Base-by-base conservation (phyloP, 1,140 invertebrate species). In the Conopomorpha cramerella region DNA sequence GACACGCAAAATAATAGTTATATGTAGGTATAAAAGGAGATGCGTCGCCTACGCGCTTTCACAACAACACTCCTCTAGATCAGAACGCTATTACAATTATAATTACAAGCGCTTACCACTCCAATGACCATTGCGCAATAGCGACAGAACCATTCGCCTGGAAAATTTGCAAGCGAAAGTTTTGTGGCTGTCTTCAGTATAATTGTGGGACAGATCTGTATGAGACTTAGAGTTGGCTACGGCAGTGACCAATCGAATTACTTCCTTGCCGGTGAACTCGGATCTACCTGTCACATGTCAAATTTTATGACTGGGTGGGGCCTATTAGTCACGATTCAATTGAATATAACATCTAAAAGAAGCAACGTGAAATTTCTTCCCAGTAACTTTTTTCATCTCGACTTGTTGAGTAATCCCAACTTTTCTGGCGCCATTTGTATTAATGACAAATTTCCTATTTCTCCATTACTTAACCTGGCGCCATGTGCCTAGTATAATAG, bases 161-260 rank as follows among this genome's bases (percentile, higher is more conserved):
- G 47, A 56, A 51, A 64, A 61, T 55, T 59, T 49, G 57, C 55
- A 45, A 55, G 61, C 61, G 61, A 65, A 65, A 65, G 61, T 61
- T 46, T 44, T 41, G 19, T 42, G 31, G 38, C 38, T 17, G 38
- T 34, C 44, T 34, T 18, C 28, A 15, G 29, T 37, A 28, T 31
- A n/a, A n/a, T n/a, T n/a, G n/a, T n/a, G n/a, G n/a, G n/a, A n/a
- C n/a, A n/a, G n/a, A n/a, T n/a, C n/a, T n/a, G n/a, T n/a, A n/a
- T n/a, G n/a, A n/a, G n/a, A n/a, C n/a, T n/a, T n/a, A n/a, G n/a
- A n/a, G n/a, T n/a, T n/a, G n/a, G n/a, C n/a, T n/a, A n/a, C n/a
- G n/a, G n/a, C n/a, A n/a, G n/a, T n/a, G n/a, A n/a, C n/a, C n/a
- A n/a, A n/a, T n/a, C n/a, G n/a, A n/a, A n/a, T n/a, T n/a, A n/a